Base-by-base conservation (phyloP, 2,888 invertebrate genomes). In the Candidula unifasciata region DNA sequence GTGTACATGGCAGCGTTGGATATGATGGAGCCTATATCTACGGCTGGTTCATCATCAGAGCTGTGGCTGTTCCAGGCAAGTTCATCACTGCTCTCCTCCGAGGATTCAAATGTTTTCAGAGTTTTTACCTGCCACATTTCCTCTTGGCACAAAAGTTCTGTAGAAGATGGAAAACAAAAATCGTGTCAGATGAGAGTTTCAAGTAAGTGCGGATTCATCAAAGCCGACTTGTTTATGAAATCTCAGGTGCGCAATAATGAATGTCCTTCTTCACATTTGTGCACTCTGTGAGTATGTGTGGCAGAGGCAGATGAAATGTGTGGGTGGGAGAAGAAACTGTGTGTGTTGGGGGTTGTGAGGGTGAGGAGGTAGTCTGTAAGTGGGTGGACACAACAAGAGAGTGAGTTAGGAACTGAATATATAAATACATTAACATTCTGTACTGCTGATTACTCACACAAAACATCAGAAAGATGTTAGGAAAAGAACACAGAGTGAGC, bases 51-150 rank as follows among this genome's bases (percentile, higher is more conserved):
- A 30, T 69, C 78, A 37, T 57, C 57, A 33, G 60, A 64, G 35
- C 71, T 78, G 64, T 66, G 27, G 13, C 71, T 78, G 66, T 66
- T 30, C 3, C 37, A 3, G 16, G 64, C 80, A 18, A 57, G 73
- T 6, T 54, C 73, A 64, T 64, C 73, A 33, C 78, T 69, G 78
- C 80, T 79, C 54, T 73, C 74, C 37, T 73, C 74, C 44, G 74
- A 64, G 1, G 64, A 74, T 24, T 74, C n/a, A n/a, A 37, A 82
- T 21, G 18, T 33, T 35, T n/a, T 27, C 33, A 35, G 5, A 3
- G 24, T 64, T 8, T 57, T 44, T 30, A 79, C 71, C 30, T 27
- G 37, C 60, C 37, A 27, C 24, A 73, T 68, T 68, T 30, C 8
- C 52, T 79, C 24, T 37, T 52, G 37, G 33, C 5, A 5, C 27